Evolutionary conservation across 2,797 vertebrate species (phyloP).

Genomic region (Sylvia borin): DNA sequence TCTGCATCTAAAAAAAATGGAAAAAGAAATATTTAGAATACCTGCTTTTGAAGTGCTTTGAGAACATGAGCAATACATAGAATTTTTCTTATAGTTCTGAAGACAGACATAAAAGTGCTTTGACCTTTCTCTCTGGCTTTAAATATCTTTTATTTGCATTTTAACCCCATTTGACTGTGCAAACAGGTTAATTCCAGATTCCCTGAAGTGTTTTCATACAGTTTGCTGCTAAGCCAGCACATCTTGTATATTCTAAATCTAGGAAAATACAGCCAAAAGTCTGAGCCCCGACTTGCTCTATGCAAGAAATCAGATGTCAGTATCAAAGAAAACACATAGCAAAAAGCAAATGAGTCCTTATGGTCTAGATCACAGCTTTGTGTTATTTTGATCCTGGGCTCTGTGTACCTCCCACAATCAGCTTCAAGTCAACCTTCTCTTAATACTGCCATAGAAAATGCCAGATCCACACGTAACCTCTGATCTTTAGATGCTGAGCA

Average conservation of each 20-base stretch:
- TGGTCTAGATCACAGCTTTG: constrained; percentile 26
- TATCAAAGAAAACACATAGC: constrained; percentile 51
- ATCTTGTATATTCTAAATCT: background rate
- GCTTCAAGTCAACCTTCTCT: constrained; percentile 52
- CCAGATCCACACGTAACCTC: constrained; percentile 26
- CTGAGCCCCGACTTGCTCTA: constrained; percentile 23
- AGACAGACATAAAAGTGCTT: background rate
- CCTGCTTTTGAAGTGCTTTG: background rate
- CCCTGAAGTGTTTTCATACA: background rate
- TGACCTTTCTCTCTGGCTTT: background rate
- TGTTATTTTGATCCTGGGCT: constrained; percentile 28
- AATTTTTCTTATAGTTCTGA: background rate
- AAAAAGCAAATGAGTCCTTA: constrained; percentile 38
- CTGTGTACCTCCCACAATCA: constrained; percentile 24
- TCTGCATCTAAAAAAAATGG: background rate
- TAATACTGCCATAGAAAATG: constrained; percentile 36
- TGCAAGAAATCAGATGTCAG: constrained; percentile 40
- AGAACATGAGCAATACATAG: background rate
- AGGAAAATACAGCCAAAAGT: constrained; percentile 1
- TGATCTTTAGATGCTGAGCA: constrained; percentile 54
- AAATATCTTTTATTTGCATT: constrained; percentile 4
- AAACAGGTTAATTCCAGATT: background rate
- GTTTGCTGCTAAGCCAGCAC: background rate
- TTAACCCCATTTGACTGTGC: background rate
- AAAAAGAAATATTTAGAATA: background rate